A percentile compares a stretch with the other conserved stretches of the same genome.
These are phyloP conservation scores for Tokudaia muenninki DNA, from an alignment of 2,797 vertebrate species.

Conservation along the genomic window DNA sequence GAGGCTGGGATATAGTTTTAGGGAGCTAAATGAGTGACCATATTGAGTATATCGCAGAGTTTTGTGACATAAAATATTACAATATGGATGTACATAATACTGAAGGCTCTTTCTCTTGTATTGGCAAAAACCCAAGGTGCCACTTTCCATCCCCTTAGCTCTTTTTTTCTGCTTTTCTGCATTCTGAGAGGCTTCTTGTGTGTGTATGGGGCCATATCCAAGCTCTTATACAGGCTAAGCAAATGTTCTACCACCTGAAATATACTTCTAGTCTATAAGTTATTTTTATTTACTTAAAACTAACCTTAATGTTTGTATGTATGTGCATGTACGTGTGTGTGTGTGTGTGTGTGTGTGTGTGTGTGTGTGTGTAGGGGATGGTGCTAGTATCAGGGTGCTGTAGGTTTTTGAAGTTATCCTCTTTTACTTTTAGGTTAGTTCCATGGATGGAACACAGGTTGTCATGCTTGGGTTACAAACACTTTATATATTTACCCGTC, in stretches of 20 bases:
- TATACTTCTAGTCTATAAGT: background rate
- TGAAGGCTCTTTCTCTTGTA: background rate
- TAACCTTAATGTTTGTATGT: no score
- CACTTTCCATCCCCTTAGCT: rapidly evolving
- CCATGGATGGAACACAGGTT: background rate
- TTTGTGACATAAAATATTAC: background rate
- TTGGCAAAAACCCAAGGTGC: background rate
- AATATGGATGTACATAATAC: background rate
- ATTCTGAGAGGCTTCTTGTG: no score
- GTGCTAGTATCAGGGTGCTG: background rate
- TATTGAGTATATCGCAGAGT: background rate
- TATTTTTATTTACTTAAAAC: background rate
- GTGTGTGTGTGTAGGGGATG: background rate
- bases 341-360: background rate
- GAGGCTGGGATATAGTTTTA: background rate
- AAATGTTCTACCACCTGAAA: background rate
- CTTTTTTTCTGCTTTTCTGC: background rate
- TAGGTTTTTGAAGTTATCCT: background rate
- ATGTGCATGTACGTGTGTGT: background rate
- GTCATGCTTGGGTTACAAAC: background rate
- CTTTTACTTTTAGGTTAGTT: background rate
- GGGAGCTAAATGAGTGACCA: background rate
- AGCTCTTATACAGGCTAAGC: background rate
- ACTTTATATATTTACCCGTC: no score
- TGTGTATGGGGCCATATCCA: background rate